A percentile compares a stretch with the other conserved stretches of the same genome.
Evolutionary conservation across 2,797 vertebrate genomes (phyloP).

Genomic region (Acridotheres tristis): DNA sequence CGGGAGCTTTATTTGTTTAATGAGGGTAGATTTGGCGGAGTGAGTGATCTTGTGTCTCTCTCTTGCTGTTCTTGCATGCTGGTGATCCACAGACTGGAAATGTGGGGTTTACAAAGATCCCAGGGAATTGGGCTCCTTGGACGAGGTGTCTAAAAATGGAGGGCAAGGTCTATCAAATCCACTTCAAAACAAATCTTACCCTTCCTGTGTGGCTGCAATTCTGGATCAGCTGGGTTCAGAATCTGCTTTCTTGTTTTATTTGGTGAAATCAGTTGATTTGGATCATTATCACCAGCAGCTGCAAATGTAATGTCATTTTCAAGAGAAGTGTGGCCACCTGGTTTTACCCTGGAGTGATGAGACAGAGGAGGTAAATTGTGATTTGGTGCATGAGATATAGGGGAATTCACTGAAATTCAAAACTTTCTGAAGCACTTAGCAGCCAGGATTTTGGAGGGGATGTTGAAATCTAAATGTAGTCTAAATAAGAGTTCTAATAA

Average conservation of each 20-base stretch:
- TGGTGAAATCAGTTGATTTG: neutral
- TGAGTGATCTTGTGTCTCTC: rapidly evolving
- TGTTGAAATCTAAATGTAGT: neutral
- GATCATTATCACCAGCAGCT: neutral
- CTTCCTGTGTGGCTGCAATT: neutral
- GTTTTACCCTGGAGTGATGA: neutral
- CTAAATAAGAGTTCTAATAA: neutral
- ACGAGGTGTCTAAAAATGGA: neutral
- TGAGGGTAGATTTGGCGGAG: neutral
- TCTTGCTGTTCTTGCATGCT: neutral
- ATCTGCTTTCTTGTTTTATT: neutral
- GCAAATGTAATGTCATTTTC: neutral
- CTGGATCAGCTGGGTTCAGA: neutral
- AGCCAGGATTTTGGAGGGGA: neutral
- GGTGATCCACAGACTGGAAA: neutral
- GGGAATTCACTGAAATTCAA: neutral
- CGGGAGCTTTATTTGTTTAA: neutral
- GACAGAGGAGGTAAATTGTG: neutral
- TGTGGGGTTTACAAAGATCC: neutral
- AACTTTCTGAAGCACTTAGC: neutral
- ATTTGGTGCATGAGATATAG: neutral
- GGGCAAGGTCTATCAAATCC: neutral
- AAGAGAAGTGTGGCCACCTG: neutral
- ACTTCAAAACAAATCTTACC: neutral
- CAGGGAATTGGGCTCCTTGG: rapidly evolving